Conservation (phyloP, 2,797 vertebrate species). For the Leptodactylus fallax region DNA sequence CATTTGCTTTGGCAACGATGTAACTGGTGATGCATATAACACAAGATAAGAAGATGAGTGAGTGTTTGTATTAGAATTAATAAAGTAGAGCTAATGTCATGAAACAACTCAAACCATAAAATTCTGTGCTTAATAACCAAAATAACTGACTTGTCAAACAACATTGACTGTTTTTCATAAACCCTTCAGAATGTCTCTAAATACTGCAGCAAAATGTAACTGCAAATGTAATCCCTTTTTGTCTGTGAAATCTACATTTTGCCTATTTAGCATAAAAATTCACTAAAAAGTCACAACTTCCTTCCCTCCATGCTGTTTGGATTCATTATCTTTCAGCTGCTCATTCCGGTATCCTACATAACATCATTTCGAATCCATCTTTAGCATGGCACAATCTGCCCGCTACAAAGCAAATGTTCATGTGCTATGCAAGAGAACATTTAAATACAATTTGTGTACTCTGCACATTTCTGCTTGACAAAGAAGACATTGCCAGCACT, state of each 20-base stretch:
- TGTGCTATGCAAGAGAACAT: slow-evolving; percentile 24
- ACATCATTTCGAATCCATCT: slow-evolving; percentile 22
- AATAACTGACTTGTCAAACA: background rate
- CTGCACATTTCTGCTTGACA: slow-evolving; percentile 16
- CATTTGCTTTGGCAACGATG: no score
- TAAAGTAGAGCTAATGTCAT: background rate
- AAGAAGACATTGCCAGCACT: background rate
- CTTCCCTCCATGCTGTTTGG: slow-evolving; percentile 25
- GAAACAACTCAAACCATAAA: slow-evolving; percentile 7
- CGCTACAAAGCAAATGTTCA: slow-evolving; percentile 11
- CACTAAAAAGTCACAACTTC: slow-evolving; percentile 26
- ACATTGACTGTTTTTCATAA: slow-evolving; percentile 11
- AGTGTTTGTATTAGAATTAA: background rate
- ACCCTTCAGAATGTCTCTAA: slow-evolving; percentile 3
- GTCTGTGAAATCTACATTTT: slow-evolving; percentile 22
- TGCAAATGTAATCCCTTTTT: slow-evolving; percentile 1
- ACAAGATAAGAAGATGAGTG: background rate
- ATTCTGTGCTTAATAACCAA: slow-evolving; percentile 2
- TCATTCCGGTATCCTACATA: slow-evolving; percentile 33
- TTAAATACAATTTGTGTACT: slow-evolving; percentile 29
- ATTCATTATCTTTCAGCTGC: slow-evolving; percentile 38
- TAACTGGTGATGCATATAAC: background rate
- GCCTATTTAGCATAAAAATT: slow-evolving; percentile 31
- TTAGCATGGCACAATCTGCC: slow-evolving; percentile 32
- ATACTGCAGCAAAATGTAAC: slow-evolving; percentile 8